Conservation (phyloP, 1,140 invertebrate species). For the Heliconius himera region DNA sequence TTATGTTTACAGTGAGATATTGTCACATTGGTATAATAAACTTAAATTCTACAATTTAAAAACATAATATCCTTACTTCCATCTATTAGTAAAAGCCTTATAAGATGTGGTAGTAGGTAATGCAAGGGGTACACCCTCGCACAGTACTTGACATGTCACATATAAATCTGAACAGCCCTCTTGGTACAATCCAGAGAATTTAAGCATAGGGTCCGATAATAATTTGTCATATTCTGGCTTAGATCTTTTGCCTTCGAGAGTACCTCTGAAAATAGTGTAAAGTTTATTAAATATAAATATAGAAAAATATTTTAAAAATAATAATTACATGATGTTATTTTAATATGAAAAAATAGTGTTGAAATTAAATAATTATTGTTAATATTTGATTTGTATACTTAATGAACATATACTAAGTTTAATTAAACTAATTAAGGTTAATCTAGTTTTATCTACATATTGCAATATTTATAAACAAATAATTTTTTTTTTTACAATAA, state of each 20-base stretch:
- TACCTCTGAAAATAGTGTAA: conserved; percentile 86
- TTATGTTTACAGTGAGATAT: too few relatives aligned
- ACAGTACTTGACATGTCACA: conserved; percentile 93
- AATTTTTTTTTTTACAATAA: conserved; percentile 5
- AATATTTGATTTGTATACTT: too few relatives aligned
- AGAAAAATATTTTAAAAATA: too few relatives aligned
- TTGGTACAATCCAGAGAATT: conserved; percentile 94
- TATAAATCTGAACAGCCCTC: conserved; percentile 92
- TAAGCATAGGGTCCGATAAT: conserved; percentile 92
- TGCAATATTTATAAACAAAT: too few relatives aligned
- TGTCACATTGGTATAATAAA: background rate
- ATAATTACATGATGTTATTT: too few relatives aligned
- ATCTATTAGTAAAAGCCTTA: conserved; percentile 95
- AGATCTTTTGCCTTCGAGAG: conserved; percentile 94
- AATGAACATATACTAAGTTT: too few relatives aligned
- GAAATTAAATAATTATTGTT: too few relatives aligned
- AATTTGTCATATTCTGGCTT: conserved; percentile 94
- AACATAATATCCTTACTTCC: conserved; percentile 87
- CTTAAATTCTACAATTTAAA: background rate
- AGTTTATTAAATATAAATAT: too few relatives aligned
- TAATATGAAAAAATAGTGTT: too few relatives aligned
- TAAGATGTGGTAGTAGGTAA: conserved; percentile 95
- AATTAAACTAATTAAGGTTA: too few relatives aligned
- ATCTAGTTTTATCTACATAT: too few relatives aligned
- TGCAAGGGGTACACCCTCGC: conserved; percentile 91